These are phyloP conservation scores for Ridgeia piscesae DNA, from an alignment of 1,140 invertebrate genomes.

Conservation along the genomic window DNA sequence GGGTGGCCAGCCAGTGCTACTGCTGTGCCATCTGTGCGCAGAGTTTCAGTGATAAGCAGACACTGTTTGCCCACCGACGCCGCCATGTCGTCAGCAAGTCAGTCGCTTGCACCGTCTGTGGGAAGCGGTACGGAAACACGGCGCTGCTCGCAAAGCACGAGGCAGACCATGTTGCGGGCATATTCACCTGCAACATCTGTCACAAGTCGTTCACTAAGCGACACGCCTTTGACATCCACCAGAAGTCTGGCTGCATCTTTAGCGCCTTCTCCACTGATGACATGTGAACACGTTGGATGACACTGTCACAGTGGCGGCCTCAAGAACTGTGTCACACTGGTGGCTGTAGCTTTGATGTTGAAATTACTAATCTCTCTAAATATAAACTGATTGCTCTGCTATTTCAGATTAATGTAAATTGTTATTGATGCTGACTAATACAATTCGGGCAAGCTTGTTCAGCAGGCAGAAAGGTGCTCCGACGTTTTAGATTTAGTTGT, in stretches of 20 bases:
- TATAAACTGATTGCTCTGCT: background rate
- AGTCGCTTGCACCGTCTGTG: background rate
- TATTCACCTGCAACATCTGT: background rate
- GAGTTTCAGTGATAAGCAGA: background rate
- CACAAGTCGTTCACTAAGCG: background rate
- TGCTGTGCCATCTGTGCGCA: background rate
- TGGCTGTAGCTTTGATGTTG: too few species aligned
- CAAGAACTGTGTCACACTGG: too few species aligned
- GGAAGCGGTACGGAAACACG: background rate
- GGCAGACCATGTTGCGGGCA: background rate
- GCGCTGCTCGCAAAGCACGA: background rate
- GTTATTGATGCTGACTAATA: background rate
- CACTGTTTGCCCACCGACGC: background rate
- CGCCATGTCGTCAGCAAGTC: background rate
- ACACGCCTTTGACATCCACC: background rate
- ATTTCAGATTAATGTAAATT: background rate
- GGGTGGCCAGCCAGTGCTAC: background rate
- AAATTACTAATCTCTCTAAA: too few species aligned
- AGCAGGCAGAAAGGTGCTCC: background rate
- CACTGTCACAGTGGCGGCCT: too few species aligned
- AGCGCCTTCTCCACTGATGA: background rate
- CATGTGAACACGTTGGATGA: background rate
- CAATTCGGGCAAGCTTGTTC: background rate
- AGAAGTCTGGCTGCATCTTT: background rate
- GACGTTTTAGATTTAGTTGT: background rate